Base-by-base conservation (phyloP, 2,797 vertebrate species). In the Enteromius unitaeniatus region DNA sequence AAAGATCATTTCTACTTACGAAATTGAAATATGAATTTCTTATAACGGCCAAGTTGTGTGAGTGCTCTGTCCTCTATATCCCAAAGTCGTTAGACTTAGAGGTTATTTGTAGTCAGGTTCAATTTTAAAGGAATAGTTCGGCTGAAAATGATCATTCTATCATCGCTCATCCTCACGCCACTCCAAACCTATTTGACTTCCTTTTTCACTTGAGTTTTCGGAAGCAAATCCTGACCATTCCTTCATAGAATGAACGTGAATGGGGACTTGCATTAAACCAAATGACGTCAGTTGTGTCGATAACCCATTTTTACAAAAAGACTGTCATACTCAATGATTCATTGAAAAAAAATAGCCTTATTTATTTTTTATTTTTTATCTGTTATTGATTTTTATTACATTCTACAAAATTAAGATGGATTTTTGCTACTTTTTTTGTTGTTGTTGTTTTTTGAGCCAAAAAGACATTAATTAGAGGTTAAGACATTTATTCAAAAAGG, bases 1-100 rank as follows among this genome's bases (percentile, higher is more conserved):
- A 85, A 69, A 85, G 47, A 84, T 55, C 60, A 31, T 51, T 51
- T 81, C 60, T 83, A 23, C 26, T 83, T 68, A 58, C 6, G 37
- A 70, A 83, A 67, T 40, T 77, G 79, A 85, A 53, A 74, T 23
- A 1, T 69, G 31, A 26, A 42, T 53, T 65, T 74, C 28, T 40
- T 64, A 55, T 49, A 64, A 58, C 11, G 21, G 37, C 45, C 60
- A 42, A 60, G 42, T 84, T 65, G 51, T n/a, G n/a, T 51, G 42
- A 72, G 62, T 55, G 73, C 69, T 82, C 69, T 74, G 79, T 82
- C 26, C 37, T 83, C 23, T 69, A 45, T 69, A 42, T 83, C 23
- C 60, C 55, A 1, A 75, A 37, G 65, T 69, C 51, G 7, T 58
- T 83, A 60, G 64, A 77, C 60, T 37, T 70, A 68, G 64, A 67